Evolutionary conservation across 2,113 vertebrate genomes (phyloP), one percentile per base, ranked within the genome.

Genomic region (Microtus ochrogaster): DNA sequence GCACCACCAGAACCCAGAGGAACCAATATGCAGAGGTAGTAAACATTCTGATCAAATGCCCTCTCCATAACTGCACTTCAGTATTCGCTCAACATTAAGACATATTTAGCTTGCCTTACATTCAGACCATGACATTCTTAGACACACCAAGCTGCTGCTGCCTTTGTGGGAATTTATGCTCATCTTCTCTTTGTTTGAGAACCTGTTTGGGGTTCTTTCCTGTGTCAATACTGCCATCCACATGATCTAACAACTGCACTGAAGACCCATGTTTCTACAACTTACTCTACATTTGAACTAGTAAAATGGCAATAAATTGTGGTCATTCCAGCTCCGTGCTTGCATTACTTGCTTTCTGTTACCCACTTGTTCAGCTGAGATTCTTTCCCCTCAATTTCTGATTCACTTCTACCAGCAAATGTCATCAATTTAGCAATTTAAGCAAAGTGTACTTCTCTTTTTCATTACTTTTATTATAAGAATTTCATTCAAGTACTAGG

Each of bases 351-450:
- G 22, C n/a, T 83, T 84, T 94, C 70, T 72, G 3, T 36, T 65
- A 61, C 24, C 21, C 9, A 44, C 24, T 47, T 91, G 47, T 58
- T 94, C 72, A 83, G 36, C 36, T 86, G n/a, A 12, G 7, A 82
- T 89, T 81, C 52, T 90, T 84, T n/a, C 10, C 30, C 63, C 21
- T 91, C 4, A 93, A 70, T 90, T 89, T 79, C 58, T 97, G 36
- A 16, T 30, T 94, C 63, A 76, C 28, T 39, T 93, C 49, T 36
- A 8, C 52, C 79, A 33, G 77, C 22, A 58, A 63, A 81, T 76
- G 19, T 7, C 22, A 95, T 88, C 92, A 91, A 33, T 61, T 74
- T 83, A 83, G 55, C 55, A 65, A 26, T 6, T 63, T 24, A 63
- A 58, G 8, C 26, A 58, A 81, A 79, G 8, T 19, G 49, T 28